These are phyloP conservation scores for Agapornis canus DNA, from an alignment of 2,797 vertebrate genomes.

Conservation along the genomic window DNA sequence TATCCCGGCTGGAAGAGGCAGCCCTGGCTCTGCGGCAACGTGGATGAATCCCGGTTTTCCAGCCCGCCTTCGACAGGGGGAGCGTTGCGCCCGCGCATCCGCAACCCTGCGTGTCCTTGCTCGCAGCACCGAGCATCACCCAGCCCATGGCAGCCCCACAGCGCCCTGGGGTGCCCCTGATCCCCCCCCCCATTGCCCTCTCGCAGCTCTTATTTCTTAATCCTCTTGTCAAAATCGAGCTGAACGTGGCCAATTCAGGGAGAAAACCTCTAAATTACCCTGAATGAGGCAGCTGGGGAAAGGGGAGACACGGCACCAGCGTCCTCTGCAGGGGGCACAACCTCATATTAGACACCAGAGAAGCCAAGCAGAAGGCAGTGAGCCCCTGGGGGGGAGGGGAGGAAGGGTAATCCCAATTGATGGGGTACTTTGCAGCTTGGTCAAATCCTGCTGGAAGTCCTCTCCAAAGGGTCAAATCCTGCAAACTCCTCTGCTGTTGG, in stretches of 20 bases:
- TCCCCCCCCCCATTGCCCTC: rapidly evolving
- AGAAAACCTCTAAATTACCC: not conserved
- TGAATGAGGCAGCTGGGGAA: not conserved
- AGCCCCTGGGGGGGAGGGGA: not conserved
- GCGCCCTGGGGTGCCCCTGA: not conserved
- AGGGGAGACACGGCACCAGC: not conserved
- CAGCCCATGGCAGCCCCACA: not conserved
- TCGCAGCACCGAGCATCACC: not conserved
- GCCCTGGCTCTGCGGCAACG: not conserved
- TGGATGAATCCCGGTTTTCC: not conserved
- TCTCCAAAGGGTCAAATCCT: not conserved
- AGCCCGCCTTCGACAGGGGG: not conserved
- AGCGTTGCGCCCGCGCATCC: not conserved
- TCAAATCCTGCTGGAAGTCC: not conserved
- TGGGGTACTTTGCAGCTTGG: not conserved
- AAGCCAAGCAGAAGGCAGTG: not conserved
- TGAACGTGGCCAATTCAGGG: not conserved
- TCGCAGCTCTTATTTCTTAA: not conserved
- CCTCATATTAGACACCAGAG: not conserved
- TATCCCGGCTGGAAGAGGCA: not conserved
- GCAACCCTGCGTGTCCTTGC: not conserved
- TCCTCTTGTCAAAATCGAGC: rapidly evolving
- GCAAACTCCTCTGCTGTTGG: rapidly evolving
- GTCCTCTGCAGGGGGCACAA: not conserved
- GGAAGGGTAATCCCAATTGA: not conserved